These are phyloP conservation scores for Mesoligia furuncula DNA, from an alignment of 2,888 invertebrate species.

Conservation along the genomic window DNA sequence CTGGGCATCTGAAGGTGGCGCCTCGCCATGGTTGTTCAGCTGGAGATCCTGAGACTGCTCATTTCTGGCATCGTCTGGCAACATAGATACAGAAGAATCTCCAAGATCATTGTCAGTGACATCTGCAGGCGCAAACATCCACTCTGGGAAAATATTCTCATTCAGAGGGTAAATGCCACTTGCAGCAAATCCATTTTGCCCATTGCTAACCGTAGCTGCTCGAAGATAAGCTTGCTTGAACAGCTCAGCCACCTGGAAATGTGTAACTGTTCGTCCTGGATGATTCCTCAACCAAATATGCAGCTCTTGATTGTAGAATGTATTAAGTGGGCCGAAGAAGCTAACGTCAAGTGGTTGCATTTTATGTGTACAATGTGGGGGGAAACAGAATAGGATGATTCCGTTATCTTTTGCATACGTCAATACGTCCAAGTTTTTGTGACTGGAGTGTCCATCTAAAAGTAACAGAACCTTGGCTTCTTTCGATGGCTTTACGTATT, in stretches of 20 bases:
- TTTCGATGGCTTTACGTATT: not conserved
- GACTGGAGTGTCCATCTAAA: not conserved
- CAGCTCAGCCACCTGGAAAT: not conserved
- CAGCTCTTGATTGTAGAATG: not conserved
- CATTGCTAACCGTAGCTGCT: not conserved
- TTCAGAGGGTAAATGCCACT: slow-evolving; percentile 3
- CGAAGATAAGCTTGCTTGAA: not conserved
- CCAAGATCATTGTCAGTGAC: not conserved
- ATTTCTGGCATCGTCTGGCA: too few species aligned
- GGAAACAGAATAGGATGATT: not conserved
- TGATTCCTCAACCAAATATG: not conserved
- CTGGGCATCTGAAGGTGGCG: too few species aligned
- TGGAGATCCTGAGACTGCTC: too few species aligned
- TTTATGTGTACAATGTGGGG: not conserved
- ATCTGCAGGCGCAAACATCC: slow-evolving; percentile 12
- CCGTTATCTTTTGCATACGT: not conserved
- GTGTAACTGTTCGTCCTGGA: not conserved
- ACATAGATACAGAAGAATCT: too few species aligned
- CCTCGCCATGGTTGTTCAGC: too few species aligned
- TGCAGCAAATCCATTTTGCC: not conserved
- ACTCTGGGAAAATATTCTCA: slow-evolving; percentile 19
- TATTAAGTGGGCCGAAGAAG: not conserved
- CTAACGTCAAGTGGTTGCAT: not conserved
- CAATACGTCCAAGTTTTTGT: not conserved
- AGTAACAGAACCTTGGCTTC: not conserved